Evolutionary conservation across 2,888 invertebrate genomes (phyloP), one percentile per base, ranked within the genome.

Genomic region (Thymelicus lineola): DNA sequence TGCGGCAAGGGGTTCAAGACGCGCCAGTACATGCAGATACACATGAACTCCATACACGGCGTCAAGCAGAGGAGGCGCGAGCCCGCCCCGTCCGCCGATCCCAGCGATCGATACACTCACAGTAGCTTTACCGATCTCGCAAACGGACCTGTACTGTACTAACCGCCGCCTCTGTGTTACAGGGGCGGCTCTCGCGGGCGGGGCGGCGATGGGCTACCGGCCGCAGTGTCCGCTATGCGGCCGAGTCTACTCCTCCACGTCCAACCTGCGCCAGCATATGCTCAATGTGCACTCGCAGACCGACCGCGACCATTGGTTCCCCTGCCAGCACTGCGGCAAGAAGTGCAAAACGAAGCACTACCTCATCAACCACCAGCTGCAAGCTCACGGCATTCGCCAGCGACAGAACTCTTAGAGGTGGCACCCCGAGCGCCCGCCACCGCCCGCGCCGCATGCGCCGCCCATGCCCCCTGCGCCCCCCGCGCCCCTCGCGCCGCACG

Each of bases 301-400:
- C 80, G 95, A 95, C 82, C 95, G 95, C 82, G 95, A 96, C 86
- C 95, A 95, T 86, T 96, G 96, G 96, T 95, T 95, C 84, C 95
- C 95, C 82, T 96, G 96, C 91, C 95, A 95, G 86, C 95, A 96
- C 84, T 96, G 96, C 94, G 96, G 96, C 83, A 96, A 96, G 91
- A 95, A 95, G 86, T 96, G 96, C 94, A 96, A 96, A 93, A 96
- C 96, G 82, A 95, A 96, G 90, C 96, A 96, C 90, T 96, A 96
- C 88, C 94, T 96, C 84, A 96, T 96, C 94, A 96, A 96, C 91
- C 96, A 96, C 89, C 96, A 96, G 87, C 95, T 96, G 78, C 96
- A 96, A 91, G 96, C 96, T 76, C 96, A 96, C 90, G 96, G 96
- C 79, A 96, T 96, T 80, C 95, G 96, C 78, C 96, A 96, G 89